A percentile compares a stretch with the other conserved stretches of the same genome.
Conservation (phyloP, 2,888 invertebrate genomes). For the Caenorhabditis drosophilae region DNA sequence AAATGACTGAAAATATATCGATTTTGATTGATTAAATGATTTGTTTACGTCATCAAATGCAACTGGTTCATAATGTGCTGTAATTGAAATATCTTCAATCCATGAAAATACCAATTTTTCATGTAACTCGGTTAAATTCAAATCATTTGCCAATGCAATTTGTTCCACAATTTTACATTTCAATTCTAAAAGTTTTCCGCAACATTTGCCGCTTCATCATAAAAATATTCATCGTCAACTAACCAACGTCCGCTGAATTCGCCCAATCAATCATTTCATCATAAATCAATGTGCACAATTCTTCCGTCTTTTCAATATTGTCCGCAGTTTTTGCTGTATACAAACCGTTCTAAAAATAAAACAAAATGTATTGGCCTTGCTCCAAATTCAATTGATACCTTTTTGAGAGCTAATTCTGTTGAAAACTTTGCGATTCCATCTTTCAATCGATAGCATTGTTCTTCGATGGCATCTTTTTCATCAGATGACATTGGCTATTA, state of each 20-base stretch:
- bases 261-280: constrained; percentile 48
- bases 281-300: constrained; percentile 49
- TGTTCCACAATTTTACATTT: constrained; percentile 23
- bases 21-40: not conserved
- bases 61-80: constrained; percentile 2
- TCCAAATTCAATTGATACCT: constrained; percentile 11
- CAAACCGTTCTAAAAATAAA: constrained; percentile 25
- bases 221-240: too few relatives aligned
- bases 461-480: constrained; percentile 21
- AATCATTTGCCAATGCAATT: constrained; percentile 21
- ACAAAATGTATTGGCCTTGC: not conserved
- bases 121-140: constrained; percentile 19
- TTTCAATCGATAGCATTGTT: constrained; percentile 30
- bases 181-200: too few relatives aligned
- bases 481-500: constrained; percentile 13
- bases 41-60: constrained; percentile 33
- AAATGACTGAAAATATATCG: constrained; percentile 13
- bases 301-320: constrained; percentile 34
- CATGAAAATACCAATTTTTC: constrained; percentile 25
- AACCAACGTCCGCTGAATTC: constrained; percentile 36
- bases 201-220: too few relatives aligned
- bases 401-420: constrained; percentile 43
- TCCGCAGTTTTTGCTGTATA: constrained; percentile 39
- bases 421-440: constrained; percentile 40
- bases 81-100: constrained; percentile 14